A percentile compares a stretch with the other conserved stretches of the same genome.
These are phyloP conservation scores for Oncorhynchus gorbuscha DNA, from an alignment of 2,113 vertebrate species.

Conservation along the genomic window DNA sequence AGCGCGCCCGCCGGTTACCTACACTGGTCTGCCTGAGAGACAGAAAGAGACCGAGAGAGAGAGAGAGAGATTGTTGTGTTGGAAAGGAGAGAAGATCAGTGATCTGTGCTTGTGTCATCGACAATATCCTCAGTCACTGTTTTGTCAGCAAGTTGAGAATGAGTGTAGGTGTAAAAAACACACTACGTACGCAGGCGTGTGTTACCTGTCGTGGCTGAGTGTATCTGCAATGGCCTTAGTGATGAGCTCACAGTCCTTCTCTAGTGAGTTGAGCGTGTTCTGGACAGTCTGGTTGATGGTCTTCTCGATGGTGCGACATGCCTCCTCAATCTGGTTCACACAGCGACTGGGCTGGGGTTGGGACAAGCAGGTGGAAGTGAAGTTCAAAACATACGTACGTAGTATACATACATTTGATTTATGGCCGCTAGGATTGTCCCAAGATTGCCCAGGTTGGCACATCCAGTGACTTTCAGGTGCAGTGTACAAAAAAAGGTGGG, in stretches of 20 bases:
- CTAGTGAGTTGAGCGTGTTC: constrained; percentile 80
- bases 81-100: too few species aligned
- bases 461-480: too few species aligned
- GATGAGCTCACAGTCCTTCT: constrained; percentile 80
- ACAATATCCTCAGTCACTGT: too few species aligned
- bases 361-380: background rate
- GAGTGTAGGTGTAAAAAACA: background rate
- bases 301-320: constrained; percentile 78
- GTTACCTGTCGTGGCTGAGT: constrained; percentile 69
- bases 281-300: constrained; percentile 83
- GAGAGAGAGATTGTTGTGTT: too few species aligned
- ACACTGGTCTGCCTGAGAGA: constrained; percentile 58
- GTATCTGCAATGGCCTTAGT: constrained; percentile 63
- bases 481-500: too few species aligned
- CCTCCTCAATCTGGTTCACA: constrained; percentile 82
- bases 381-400: background rate
- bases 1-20: constrained; percentile 69
- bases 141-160: background rate
- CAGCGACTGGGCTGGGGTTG: constrained; percentile 74
- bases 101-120: background rate
- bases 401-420: too few species aligned
- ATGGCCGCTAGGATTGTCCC: too few species aligned
- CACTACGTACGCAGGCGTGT: background rate
- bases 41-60: background rate
- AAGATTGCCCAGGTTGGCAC: too few species aligned